Percentiles rank a stretch among this genome's conserved stretches.
Conservation (phyloP, 2,888 invertebrate species). For the Tribolium freemani region DNA sequence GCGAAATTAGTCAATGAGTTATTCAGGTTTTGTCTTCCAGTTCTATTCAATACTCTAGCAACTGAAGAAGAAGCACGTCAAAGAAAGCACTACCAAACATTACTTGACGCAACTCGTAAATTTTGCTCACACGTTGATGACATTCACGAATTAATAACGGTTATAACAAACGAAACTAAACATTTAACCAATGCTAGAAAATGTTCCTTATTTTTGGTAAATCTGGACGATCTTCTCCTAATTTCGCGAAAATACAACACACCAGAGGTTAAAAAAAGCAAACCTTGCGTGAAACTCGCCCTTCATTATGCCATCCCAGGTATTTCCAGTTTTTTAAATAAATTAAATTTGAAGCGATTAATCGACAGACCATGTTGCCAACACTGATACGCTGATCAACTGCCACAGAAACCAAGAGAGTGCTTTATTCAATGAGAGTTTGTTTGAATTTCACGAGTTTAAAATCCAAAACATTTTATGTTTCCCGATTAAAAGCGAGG, state of each 20-base stretch:
- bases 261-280: slow-evolving; percentile 1
- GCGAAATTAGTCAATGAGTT: slow-evolving; percentile 61
- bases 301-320: background rate
- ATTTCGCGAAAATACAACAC: slow-evolving; percentile 80
- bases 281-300: background rate
- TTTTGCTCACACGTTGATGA: slow-evolving; percentile 82
- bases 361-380: slow-evolving; percentile 76
- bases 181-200: slow-evolving; percentile 80
- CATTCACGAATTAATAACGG: slow-evolving; percentile 77
- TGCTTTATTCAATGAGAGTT: slow-evolving; percentile 79
- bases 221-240: slow-evolving; percentile 80
- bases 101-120: slow-evolving; percentile 79
- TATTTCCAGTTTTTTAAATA: background rate
- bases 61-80: slow-evolving; percentile 75
- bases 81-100: slow-evolving; percentile 74
- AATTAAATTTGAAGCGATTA: slow-evolving; percentile 53
- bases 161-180: slow-evolving; percentile 83
- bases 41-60: slow-evolving; percentile 76
- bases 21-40: slow-evolving; percentile 74
- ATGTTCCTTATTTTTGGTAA: slow-evolving; percentile 84
- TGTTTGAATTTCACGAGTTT: slow-evolving; percentile 83
- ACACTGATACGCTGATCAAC: slow-evolving; percentile 82
- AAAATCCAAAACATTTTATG: slow-evolving; percentile 85
- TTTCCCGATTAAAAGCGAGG: slow-evolving; percentile 86
- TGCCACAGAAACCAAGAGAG: slow-evolving; percentile 81